Percentiles rank a stretch among this genome's conserved stretches.
These are phyloP conservation scores for Orussus abietinus DNA, from an alignment of 1,140 invertebrate species.

Conservation along the genomic window DNA sequence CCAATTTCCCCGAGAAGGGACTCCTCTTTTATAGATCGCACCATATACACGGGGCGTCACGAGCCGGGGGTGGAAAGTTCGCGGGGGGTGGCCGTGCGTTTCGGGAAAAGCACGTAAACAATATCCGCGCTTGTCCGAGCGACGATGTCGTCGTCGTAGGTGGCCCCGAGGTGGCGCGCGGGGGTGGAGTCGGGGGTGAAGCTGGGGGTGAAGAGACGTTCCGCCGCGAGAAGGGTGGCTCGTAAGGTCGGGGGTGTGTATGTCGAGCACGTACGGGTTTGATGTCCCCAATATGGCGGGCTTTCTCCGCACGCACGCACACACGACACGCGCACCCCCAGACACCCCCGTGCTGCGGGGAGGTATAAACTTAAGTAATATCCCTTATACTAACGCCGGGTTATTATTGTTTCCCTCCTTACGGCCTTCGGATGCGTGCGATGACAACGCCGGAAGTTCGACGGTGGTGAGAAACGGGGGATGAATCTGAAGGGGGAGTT, in stretches of 20 bases:
- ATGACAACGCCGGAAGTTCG: background rate
- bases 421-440: background rate
- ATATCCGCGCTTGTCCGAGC: slow-evolving; percentile 14
- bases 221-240: slow-evolving; percentile 11
- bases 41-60: too few species aligned
- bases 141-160: too few species aligned
- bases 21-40: too few species aligned
- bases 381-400: slow-evolving; percentile 3
- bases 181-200: background rate
- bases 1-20: too few species aligned
- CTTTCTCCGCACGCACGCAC: background rate
- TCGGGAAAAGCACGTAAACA: slow-evolving; percentile 21
- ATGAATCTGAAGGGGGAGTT: too few species aligned
- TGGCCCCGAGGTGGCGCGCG: background rate
- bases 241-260: slow-evolving; percentile 15
- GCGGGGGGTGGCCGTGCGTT: too few species aligned
- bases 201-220: slow-evolving; percentile 9
- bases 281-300: slow-evolving; percentile 27
- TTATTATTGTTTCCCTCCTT: slow-evolving; percentile 3
- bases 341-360: too few species aligned
- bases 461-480: background rate
- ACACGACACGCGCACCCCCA: background rate
- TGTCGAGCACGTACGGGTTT: slow-evolving; percentile 32
- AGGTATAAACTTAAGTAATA: too few species aligned
- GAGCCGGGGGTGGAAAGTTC: too few species aligned